These are phyloP conservation scores for Steinernema scapterisci DNA, from an alignment of 2,888 invertebrate genomes.

Conservation along the genomic window DNA sequence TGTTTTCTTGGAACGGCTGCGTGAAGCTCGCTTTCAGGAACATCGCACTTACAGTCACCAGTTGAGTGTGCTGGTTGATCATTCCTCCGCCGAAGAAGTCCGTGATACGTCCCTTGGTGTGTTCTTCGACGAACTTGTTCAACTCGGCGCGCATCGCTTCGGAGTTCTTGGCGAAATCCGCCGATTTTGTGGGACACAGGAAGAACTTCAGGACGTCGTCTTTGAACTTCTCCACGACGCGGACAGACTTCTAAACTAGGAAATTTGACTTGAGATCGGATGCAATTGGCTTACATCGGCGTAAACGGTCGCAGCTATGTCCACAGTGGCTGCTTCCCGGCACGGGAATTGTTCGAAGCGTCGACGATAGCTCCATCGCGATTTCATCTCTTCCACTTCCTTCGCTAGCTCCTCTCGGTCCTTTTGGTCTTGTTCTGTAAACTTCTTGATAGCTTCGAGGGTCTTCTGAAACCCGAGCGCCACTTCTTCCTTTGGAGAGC, in stretches of 20 bases:
- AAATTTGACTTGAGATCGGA: background rate
- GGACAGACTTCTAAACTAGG: background rate
- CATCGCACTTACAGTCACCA: background rate
- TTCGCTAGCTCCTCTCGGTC: too few species aligned
- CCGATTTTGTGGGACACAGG: background rate
- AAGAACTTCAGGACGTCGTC: background rate
- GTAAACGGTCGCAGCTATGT: background rate
- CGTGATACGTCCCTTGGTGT: background rate
- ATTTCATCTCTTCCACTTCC: too few species aligned
- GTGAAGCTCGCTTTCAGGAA: background rate
- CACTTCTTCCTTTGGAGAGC: too few species aligned
- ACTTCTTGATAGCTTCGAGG: background rate
- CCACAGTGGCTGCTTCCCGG: background rate
- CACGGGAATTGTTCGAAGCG: too few species aligned
- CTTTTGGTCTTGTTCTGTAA: too few species aligned
- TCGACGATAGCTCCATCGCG: too few species aligned
- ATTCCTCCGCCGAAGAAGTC: background rate
- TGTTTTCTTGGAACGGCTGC: background rate
- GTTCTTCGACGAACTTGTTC: background rate
- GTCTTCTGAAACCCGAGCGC: background rate
- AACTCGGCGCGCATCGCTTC: background rate
- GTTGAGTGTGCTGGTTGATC: background rate
- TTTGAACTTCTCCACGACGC: background rate
- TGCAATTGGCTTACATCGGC: background rate
- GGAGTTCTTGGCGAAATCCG: background rate